Base-by-base conservation (phyloP, 2,888 invertebrate species). In the Cloeon dipterum region DNA sequence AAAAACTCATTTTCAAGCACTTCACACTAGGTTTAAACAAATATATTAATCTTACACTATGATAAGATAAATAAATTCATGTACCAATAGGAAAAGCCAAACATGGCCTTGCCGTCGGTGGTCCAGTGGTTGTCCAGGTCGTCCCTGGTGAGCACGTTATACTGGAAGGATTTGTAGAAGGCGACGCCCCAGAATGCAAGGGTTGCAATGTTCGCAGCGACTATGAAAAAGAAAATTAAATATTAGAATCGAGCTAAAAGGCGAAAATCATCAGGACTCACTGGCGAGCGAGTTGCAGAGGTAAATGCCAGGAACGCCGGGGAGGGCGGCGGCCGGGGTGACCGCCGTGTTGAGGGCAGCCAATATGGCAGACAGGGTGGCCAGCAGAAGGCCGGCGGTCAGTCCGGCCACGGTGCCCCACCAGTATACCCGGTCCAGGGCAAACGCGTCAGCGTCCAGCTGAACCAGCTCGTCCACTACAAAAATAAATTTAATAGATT, bases 21-120 rank as follows among this genome's bases (percentile, higher is more conserved):
- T n/a, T n/a, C n/a, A 14, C 13, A 26, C 16, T 14, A 16, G 14
- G 5, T 2, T 21, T n/a, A 4, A 5, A n/a, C 14, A 16, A 35
- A 23, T 21, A n/a, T 17, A 17, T 13, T 8, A 14, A 33, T n/a
- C 13, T 35, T 13, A 34, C 14, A 18, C 14, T 5, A 20, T 17
- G 29, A 44, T 53, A n/a, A n/a, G n/a, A n/a, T n/a, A n/a, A n/a
- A n/a, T n/a, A n/a, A n/a, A n/a, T n/a, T n/a, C n/a, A n/a, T n/a
- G 58, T 51, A 76, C 77, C 83, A 91, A 56, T 86, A 91, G 4
- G 89, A 89, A 47, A 78, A 73, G 36, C 86, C 88, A 26, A 88
- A 62, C 45, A 74, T 72, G 0, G 86, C 79, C 50, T 74, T 69
- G 35, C 74, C 77, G 44, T 75, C 73, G 1, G 86, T 82, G 20